Conservation (phyloP, 2,113 vertebrate genomes). For the Heterotilapia buettikoferi region DNA sequence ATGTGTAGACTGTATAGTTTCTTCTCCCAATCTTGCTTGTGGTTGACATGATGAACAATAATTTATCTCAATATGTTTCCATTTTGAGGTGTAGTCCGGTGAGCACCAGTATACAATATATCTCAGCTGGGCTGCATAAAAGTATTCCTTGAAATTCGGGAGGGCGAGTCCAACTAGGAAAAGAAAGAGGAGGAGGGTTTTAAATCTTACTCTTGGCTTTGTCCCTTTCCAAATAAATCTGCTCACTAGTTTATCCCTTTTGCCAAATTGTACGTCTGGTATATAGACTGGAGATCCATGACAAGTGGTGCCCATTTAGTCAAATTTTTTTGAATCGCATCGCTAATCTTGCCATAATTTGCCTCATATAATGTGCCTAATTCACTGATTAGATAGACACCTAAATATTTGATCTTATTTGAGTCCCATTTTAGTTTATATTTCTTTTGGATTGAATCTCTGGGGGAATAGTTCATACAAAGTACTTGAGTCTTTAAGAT, state of each 20-base stretch:
- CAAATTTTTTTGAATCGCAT: neutral
- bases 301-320: neutral
- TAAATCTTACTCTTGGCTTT: neutral
- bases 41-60: neutral
- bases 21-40: neutral
- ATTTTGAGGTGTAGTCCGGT: neutral
- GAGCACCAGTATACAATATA: neutral
- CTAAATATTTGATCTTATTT: neutral
- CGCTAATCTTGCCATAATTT: neutral
- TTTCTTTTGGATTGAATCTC: neutral
- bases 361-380: neutral
- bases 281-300: neutral
- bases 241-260: neutral
- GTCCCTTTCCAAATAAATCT: neutral
- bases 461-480: accelerated
- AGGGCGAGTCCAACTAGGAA: neutral
- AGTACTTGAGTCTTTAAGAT: neutral
- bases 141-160: accelerated
- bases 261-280: neutral
- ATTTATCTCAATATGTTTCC: accelerated
- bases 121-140: accelerated
- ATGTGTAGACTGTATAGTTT: neutral
- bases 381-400: neutral
- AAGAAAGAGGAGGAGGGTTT: neutral
- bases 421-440: neutral